Percentiles rank a stretch among this genome's conserved stretches.
Evolutionary conservation across 2,888 invertebrate genomes (phyloP).

Genomic region (Zeuzera pyrina): DNA sequence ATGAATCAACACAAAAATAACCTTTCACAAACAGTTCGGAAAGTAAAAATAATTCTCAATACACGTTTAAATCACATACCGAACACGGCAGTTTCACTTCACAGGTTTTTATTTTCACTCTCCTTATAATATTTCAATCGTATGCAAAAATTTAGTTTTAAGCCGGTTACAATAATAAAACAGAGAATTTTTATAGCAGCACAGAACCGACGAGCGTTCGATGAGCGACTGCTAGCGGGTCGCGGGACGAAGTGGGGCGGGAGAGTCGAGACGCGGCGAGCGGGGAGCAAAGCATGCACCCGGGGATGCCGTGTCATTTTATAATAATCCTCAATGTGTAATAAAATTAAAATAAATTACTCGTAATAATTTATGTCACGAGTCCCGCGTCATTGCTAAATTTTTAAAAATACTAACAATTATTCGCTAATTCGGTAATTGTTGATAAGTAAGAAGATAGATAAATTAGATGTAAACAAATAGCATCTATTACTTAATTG

Average conservation of each 20-base stretch:
- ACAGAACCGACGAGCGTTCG: conserved; percentile 55
- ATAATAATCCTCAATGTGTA: conserved; percentile 5
- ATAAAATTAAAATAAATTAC: background rate
- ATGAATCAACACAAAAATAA: conserved; percentile 73
- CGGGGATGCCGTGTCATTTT: conserved; percentile 13
- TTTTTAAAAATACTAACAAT: too few species aligned
- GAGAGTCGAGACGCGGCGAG: conserved; percentile 16
- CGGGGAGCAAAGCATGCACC: conserved; percentile 8
- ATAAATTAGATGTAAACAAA: too few species aligned
- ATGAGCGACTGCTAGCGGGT: conserved; percentile 51
- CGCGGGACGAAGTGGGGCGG: conserved; percentile 20
- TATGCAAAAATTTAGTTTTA: conserved; percentile 47
- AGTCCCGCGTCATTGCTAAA: too few species aligned
- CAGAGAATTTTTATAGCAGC: conserved; percentile 33
- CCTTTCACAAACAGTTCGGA: conserved; percentile 63
- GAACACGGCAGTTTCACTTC: conserved; percentile 64
- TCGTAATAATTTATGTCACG: too few species aligned
- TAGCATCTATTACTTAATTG: too few species aligned
- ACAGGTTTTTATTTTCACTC: conserved; percentile 51
- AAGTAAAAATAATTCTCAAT: conserved; percentile 54
- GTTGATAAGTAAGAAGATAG: too few species aligned
- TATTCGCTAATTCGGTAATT: too few species aligned
- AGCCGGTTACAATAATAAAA: conserved; percentile 48
- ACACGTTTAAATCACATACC: conserved; percentile 57
- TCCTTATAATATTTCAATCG: conserved; percentile 41